phyloP scores from a whole-genome alignment of 1,140 invertebrate species.

The Ephestia elutella region DNA sequence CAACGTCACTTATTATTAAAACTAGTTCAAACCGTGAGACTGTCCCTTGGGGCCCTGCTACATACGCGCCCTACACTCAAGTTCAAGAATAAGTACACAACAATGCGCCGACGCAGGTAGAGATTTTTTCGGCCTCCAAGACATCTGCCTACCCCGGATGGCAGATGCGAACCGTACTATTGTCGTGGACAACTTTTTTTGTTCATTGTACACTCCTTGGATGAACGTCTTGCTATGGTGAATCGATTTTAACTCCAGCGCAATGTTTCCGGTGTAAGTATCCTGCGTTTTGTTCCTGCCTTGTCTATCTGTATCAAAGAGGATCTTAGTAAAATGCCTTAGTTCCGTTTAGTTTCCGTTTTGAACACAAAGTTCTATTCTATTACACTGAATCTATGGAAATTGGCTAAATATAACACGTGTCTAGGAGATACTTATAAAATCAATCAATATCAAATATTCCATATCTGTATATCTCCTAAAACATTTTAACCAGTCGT shows the following conservation, averaged over 20 bases:
- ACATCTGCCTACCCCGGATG: constrained; percentile 7
- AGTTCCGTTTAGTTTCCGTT: too few relatives aligned
- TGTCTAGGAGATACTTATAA: too few relatives aligned
- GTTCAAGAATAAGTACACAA: constrained; percentile 8
- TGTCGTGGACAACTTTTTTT: constrained; percentile 5
- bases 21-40: neutral
- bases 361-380: too few relatives aligned
- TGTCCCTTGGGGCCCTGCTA: neutral
- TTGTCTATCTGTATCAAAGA: neutral
- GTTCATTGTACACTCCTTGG: neutral
- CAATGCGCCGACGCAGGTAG: constrained; percentile 2
- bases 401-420: too few relatives aligned
- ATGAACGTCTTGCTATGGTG: neutral
- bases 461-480: too few relatives aligned
- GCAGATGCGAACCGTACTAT: constrained; percentile 10
- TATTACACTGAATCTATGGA: too few relatives aligned
- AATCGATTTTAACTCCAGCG: constrained; percentile 5
- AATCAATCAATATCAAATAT: too few relatives aligned
- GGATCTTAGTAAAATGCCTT: neutral
- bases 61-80: neutral
- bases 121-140: constrained; percentile 5
- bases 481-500: too few relatives aligned
- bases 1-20: neutral
- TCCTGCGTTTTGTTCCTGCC: neutral
- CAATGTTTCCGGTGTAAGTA: constrained; percentile 1